Percentiles rank a stretch among this genome's conserved stretches.
These are phyloP conservation scores for Plestiodon gilberti DNA, from an alignment of 2,113 vertebrate genomes.

Conservation along the genomic window DNA sequence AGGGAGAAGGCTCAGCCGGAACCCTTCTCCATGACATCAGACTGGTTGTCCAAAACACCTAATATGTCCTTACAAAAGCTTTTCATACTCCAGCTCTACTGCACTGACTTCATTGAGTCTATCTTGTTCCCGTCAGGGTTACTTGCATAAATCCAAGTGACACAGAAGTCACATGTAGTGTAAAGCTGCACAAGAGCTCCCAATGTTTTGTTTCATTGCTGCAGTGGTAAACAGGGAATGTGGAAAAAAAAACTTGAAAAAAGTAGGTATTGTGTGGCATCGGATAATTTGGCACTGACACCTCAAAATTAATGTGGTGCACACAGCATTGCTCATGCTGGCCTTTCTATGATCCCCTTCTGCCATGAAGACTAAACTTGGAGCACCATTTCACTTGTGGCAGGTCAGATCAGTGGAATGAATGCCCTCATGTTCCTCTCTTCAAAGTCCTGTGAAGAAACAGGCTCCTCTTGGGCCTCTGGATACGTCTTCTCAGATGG, in stretches of 20 bases:
- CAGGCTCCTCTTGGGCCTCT: not conserved
- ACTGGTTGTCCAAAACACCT: not conserved
- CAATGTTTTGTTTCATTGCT: not conserved
- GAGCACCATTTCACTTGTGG: not conserved
- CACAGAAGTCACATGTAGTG: too few species aligned
- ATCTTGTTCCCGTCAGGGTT: not conserved
- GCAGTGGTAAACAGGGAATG: not conserved
- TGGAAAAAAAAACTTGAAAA: not conserved
- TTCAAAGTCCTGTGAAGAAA: not conserved
- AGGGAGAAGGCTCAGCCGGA: not conserved
- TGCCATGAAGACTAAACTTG: not conserved
- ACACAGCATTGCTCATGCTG: not conserved
- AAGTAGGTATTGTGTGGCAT: not conserved
- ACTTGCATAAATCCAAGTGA: not conserved
- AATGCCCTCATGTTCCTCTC: not conserved
- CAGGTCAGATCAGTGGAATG: not conserved
- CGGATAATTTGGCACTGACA: not conserved
- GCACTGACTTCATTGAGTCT: not conserved
- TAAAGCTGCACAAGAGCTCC: not conserved
- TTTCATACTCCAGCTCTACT: not conserved
- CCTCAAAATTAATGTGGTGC: not conserved
- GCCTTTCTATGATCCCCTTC: not conserved
- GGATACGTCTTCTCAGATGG: not conserved
- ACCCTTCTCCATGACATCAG: not conserved
- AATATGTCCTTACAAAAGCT: not conserved